phyloP scores from a whole-genome alignment of 2,113 vertebrate genomes.

The Rattus rattus region DNA sequence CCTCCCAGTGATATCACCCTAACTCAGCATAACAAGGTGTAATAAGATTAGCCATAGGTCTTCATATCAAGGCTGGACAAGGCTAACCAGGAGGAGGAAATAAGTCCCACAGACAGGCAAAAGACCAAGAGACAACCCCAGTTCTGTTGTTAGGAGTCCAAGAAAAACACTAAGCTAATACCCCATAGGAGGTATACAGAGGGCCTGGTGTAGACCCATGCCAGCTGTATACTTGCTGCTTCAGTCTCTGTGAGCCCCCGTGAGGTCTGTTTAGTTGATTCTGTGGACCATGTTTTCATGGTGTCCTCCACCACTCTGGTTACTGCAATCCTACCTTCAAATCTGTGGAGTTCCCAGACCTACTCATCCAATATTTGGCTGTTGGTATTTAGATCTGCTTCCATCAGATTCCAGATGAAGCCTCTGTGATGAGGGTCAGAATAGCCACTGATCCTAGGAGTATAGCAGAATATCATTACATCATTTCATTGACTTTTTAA shows the following conservation, averaged over 20 bases:
- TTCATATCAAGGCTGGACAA: not conserved
- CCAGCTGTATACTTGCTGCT: not conserved
- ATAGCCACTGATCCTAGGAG: not conserved
- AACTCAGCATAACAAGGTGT: not conserved
- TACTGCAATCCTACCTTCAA: not conserved
- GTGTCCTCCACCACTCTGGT: not conserved
- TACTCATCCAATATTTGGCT: not conserved
- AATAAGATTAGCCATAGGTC: not conserved
- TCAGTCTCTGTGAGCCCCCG: not conserved
- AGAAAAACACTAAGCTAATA: not conserved
- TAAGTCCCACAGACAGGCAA: not conserved
- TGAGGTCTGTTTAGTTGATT: not conserved
- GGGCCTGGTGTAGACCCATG: not conserved
- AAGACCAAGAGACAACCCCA: not conserved
- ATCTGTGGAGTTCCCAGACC: not conserved
- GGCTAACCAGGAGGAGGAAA: not conserved
- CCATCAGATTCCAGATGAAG: not conserved
- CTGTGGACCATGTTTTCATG: not conserved
- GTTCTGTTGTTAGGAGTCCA: not conserved
- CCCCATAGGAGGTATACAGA: not conserved
- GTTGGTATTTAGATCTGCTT: not conserved
- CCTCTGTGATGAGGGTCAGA: not conserved
- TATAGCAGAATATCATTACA: not conserved
- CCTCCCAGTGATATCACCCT: not conserved
- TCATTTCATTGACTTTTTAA: no score